These are phyloP conservation scores for Sterna hirundo DNA, from an alignment of 2,113 vertebrate genomes.

Conservation along the genomic window DNA sequence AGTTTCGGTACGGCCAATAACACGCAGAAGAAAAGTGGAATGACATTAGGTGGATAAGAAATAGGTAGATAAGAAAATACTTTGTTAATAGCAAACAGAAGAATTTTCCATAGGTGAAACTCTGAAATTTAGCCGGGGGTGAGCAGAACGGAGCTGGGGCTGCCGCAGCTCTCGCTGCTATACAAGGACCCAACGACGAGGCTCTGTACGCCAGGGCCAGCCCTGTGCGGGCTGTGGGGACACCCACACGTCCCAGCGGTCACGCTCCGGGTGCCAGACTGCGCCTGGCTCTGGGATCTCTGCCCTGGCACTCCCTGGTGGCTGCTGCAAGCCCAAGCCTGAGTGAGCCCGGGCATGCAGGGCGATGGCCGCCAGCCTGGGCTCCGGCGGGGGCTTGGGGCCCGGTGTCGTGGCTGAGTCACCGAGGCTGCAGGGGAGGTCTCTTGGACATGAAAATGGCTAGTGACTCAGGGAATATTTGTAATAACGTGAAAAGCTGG, in stretches of 20 bases:
- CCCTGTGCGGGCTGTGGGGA: neutral
- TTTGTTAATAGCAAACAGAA: neutral
- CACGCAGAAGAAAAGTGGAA: neutral
- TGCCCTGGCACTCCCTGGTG: neutral
- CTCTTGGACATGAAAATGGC: neutral
- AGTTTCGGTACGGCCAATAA: neutral
- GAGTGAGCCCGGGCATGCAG: accelerated
- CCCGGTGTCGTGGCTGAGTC: neutral
- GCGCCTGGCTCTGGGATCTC: neutral
- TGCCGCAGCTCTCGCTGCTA: neutral
- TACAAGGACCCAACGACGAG: accelerated
- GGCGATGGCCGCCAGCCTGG: neutral
- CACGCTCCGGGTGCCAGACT: accelerated
- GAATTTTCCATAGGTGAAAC: neutral
- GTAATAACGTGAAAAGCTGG: neutral
- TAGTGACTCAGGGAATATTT: neutral
- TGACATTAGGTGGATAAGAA: neutral
- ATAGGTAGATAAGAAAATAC: neutral
- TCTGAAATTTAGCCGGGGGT: neutral
- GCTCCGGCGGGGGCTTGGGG: neutral
- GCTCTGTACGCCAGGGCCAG: neutral
- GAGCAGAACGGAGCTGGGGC: neutral
- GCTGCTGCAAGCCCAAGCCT: neutral
- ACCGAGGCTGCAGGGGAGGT: neutral
- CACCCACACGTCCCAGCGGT: accelerated